Base-by-base conservation (phyloP, 2,113 vertebrate genomes). In the Phoenicopterus ruber region DNA sequence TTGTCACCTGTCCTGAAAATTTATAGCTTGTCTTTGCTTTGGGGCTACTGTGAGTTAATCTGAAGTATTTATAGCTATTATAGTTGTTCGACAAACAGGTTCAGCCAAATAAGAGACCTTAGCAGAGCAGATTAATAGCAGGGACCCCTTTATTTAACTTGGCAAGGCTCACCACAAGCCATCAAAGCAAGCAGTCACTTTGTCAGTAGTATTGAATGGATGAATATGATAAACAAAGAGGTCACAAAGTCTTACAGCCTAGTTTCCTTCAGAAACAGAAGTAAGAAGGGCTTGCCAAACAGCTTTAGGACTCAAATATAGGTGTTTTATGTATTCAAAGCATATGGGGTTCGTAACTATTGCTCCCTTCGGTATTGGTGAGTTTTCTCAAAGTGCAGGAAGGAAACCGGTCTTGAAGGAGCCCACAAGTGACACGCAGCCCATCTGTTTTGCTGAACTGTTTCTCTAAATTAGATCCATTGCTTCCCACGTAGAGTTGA, bases 91-190 rank as follows among this genome's bases (percentile, higher is more conserved):
- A 82, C 50, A 78, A 87, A 73, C 61, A 87, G 79, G 47, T 76
- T 95, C 91, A 71, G 58, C 81, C 74, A 87, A 69, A 82, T 77
- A 94, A 83, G 77, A 94, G 83, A 88, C 76, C 82, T 93, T 58
- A 92, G 81, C 46, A 72, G 83, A 86, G 52, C 63, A 70, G 49
- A 94, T 94, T 87, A 95, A 94, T 73, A 78, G 84, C 38, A 55
- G 42, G 17, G 63, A 94, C 86, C 79, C 44, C 49, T 94, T 94
- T 96, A 73, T 96, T 96, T 91, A 89, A 93, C 72, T 96, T 94
- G 93, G 88, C 92, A 86, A 80, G 49, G 50, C 61, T 93, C 52
- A 83, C 86, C 92, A 83, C n/a, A 85, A 77, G 47, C 89, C 89
- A 69, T 66, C 86, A 94, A 84, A 93, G 78, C 32, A 88, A 71